Evolutionary conservation across 2,888 invertebrate species (phyloP), one percentile per base, ranked within the genome.

Genomic region (Eutolmus rufibarbis): DNA sequence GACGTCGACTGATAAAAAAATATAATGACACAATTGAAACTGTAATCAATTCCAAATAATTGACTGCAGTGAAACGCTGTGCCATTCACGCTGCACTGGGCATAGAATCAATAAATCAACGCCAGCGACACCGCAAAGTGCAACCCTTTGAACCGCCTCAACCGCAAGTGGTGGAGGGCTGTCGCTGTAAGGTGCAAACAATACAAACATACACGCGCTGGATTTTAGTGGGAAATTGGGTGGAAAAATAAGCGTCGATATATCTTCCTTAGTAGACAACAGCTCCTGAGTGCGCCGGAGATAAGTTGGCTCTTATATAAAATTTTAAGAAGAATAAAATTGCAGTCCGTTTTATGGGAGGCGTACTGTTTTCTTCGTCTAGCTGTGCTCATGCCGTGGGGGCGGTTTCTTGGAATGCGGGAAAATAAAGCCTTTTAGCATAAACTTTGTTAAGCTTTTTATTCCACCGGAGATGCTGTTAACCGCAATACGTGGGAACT

Each of bases 291-390:
- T 51, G 34, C 81, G 46, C 43, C 37, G 12, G 31, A 81, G 81
- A 81, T 81, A 81, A 81, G 81, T 81, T 81, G 81, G 81, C n/a
- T 81, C 81, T 51, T 81, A 81, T 81, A 51, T 51, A 81, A 51
- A 81, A 81, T 51, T 81, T 81, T 51, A 81, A 81, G 56, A 81
- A 40, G 40, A 76, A 76, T 37, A 76, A 56, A 81, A 81, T 28
- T 81, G 46, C 81, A 81, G 23, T 37, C 81, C 5, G 40, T 40
- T 23, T 19, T 23, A 43, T 23, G 43, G 78, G n/a, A 66, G 19
- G 78, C n/a, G 46, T 78, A 5, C 23, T 14, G 16, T 37, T 19
- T 23, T 43, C 43, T 78, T 78, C 4, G 23, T 19, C 66, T 66
- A 66, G 66, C 2, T 19, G 28, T 1, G 12, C 9, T 28, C 28